Percentiles rank a stretch among this genome's conserved stretches.
phyloP scores from a whole-genome alignment of 2,888 invertebrate genomes.

The Crocallis elinguaria region DNA sequence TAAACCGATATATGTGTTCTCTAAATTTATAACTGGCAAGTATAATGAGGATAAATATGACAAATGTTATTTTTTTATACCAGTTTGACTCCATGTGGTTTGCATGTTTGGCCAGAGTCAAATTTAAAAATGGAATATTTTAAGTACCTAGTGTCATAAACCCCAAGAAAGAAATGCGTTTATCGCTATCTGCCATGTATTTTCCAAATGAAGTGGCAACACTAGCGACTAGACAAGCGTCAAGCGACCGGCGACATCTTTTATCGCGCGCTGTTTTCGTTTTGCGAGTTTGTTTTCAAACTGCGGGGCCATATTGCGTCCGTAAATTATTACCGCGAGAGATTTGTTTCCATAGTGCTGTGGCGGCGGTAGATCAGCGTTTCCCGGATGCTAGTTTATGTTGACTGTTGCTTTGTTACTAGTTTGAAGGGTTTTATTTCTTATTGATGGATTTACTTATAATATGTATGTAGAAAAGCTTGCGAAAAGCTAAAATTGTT shows the following conservation, averaged over 20 bases:
- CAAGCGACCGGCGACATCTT: slow-evolving; percentile 74
- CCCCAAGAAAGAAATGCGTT: too few species aligned
- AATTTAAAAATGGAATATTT: too few species aligned
- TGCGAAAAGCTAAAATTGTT: too few species aligned
- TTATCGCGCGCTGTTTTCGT: slow-evolving; percentile 77
- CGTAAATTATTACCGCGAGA: slow-evolving; percentile 79
- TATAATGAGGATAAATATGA: too few species aligned
- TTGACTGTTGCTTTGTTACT: slow-evolving; percentile 75
- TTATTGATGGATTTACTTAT: slow-evolving; percentile 17
- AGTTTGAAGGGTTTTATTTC: slow-evolving; percentile 61
- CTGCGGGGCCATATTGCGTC: slow-evolving; percentile 75
- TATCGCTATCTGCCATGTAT: not conserved
- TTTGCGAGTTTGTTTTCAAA: slow-evolving; percentile 74
- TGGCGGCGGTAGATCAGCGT: slow-evolving; percentile 80
- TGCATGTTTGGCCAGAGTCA: too few species aligned
- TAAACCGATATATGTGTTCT: too few species aligned
- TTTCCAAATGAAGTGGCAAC: slow-evolving; percentile 11
- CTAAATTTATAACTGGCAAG: too few species aligned
- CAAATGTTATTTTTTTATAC: too few species aligned
- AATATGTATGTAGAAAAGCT: too few species aligned
- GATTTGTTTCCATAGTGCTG: slow-evolving; percentile 83
- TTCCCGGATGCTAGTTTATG: slow-evolving; percentile 81
- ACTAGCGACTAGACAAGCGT: slow-evolving; percentile 16
- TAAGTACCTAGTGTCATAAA: too few species aligned
- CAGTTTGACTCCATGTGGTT: too few species aligned